phyloP scores from a whole-genome alignment of 1,140 invertebrate species.

The Zaprionus vittiger region DNA sequence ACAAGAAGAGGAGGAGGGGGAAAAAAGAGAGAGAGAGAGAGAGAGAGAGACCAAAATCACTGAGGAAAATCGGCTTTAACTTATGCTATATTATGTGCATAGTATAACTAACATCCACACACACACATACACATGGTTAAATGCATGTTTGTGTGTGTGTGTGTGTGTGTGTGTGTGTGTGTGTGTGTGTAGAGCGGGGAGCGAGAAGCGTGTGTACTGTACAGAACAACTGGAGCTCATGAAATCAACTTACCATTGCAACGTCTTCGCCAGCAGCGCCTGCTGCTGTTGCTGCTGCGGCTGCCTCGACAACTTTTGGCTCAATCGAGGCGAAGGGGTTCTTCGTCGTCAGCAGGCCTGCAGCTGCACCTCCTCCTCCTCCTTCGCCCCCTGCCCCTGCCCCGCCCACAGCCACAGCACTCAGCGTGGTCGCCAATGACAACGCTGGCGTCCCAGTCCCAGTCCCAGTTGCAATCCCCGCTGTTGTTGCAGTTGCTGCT shows the following conservation, averaged over 20 bases:
- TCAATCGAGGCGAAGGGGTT: conserved; percentile 46
- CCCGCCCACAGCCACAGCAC: conserved; percentile 4
- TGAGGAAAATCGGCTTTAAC: conserved; percentile 71
- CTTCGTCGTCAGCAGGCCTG: conserved; percentile 30
- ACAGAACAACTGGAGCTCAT: conserved; percentile 29
- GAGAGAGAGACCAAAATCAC: conserved; percentile 53
- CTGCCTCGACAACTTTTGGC: conserved; percentile 21
- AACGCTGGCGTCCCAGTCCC: conserved; percentile 18
- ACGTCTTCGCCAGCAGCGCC: conserved; percentile 53
- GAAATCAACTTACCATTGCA: conserved; percentile 76
- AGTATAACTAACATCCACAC: conserved; percentile 5
- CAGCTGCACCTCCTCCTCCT: conserved; percentile 37
- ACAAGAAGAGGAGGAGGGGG: not conserved
- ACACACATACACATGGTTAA: not conserved
- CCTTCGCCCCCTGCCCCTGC: conserved; percentile 21
- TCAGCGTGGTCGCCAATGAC: conserved; percentile 19
- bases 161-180: conserved; percentile 7
- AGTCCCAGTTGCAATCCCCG: conserved; percentile 1
- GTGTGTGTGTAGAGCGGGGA: conserved; percentile 27
- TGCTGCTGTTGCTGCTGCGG: conserved; percentile 15
- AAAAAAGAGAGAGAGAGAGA: conserved; percentile 4
- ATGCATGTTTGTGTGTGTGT: conserved; percentile 2
- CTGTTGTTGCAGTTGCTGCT: conserved; percentile 8
- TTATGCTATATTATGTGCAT: conserved; percentile 56
- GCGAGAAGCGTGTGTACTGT: conserved; percentile 36